Evolutionary conservation across 2,888 invertebrate genomes (phyloP).

Genomic region (Gandaritis pyraliata): DNA sequence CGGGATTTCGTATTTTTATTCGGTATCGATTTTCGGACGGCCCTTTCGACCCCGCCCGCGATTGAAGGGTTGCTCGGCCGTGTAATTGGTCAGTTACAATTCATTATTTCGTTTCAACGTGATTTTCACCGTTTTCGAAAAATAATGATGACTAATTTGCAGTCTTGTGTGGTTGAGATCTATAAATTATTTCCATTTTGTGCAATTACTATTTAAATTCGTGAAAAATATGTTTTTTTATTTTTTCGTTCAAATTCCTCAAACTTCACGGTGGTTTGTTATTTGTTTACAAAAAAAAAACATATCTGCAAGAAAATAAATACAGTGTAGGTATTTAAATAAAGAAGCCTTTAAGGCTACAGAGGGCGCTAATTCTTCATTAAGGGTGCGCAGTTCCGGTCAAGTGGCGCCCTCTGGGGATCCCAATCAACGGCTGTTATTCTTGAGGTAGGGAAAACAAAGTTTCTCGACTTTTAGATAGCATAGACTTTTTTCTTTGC

Average conservation of each 20-base stretch:
- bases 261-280: too few relatives aligned
- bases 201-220: too few relatives aligned
- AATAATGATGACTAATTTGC: constrained; percentile 18
- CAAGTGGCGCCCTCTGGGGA: constrained; percentile 72
- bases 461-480: constrained; percentile 47
- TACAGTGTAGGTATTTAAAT: constrained; percentile 24
- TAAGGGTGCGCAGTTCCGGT: constrained; percentile 70
- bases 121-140: constrained; percentile 34
- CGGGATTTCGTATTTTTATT: constrained; percentile 81
- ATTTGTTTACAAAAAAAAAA: too few relatives aligned
- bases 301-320: not conserved
- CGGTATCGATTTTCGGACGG: constrained; percentile 68
- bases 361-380: constrained; percentile 80
- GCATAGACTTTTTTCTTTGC: not conserved
- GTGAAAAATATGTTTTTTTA: too few relatives aligned
- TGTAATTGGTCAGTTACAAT: constrained; percentile 82
- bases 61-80: constrained; percentile 77
- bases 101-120: constrained; percentile 65
- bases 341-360: constrained; percentile 42
- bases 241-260: too few relatives aligned
- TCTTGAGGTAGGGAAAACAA: constrained; percentile 59
- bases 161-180: not conserved
- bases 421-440: constrained; percentile 64
- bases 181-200: not conserved
- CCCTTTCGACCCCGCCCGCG: constrained; percentile 55